Percentiles rank a stretch among this genome's conserved stretches.
Conservation (phyloP, 2,797 vertebrate genomes). For the Falco berigora region DNA sequence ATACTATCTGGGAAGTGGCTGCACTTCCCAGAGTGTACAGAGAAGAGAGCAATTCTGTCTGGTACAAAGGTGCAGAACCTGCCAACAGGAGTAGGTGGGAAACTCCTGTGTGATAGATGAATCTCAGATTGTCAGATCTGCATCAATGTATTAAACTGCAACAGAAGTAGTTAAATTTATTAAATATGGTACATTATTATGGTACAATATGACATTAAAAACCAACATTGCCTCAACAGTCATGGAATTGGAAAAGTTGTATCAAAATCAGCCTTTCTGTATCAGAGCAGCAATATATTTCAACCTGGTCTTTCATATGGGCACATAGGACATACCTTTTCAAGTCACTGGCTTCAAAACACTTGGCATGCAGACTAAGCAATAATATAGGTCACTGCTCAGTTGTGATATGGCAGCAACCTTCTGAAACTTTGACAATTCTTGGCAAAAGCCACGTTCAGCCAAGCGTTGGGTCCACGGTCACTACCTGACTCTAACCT, state of each 20-base stretch:
- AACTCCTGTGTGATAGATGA: not conserved
- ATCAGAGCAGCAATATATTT: not conserved
- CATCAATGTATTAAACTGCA: not conserved
- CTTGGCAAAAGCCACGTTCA: not conserved
- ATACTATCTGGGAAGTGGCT: not conserved
- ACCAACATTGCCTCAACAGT: not conserved
- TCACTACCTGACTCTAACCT: not conserved
- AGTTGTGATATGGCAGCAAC: not conserved
- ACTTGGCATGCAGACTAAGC: not conserved
- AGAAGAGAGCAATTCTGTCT: not conserved
- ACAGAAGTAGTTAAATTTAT: not conserved
- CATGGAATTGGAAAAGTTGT: not conserved
- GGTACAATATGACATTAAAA: not conserved
- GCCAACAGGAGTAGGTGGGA: not conserved
- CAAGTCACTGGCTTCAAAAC: not conserved
- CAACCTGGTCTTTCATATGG: not conserved
- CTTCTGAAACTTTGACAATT: not conserved
- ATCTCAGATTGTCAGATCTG: not conserved
- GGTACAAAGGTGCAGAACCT: not conserved
- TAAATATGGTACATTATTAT: not conserved
- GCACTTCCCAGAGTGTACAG: not conserved
- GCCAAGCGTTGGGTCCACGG: accelerated
- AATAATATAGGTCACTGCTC: not conserved
- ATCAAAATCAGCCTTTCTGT: not conserved
- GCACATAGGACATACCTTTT: not conserved